phyloP scores from a whole-genome alignment of 2,888 invertebrate species.

The Nymphalis urticae region DNA sequence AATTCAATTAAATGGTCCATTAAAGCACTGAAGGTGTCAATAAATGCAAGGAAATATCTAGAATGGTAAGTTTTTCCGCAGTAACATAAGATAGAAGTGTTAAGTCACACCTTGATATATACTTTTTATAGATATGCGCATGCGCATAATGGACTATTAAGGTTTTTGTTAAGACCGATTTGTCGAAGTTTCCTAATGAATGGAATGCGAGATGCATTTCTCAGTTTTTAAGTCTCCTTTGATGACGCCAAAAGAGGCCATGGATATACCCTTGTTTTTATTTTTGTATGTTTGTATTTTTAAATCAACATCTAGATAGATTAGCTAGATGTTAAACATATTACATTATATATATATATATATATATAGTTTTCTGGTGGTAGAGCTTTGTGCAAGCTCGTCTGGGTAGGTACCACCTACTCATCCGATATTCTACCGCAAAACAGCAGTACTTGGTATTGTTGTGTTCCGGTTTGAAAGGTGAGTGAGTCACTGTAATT shows the following conservation, averaged over 20 bases:
- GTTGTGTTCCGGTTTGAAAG: no score
- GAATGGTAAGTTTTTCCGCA: not conserved
- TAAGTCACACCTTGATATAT: constrained; percentile 1
- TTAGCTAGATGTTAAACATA: no score
- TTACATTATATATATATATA: no score
- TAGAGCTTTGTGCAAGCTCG: no score
- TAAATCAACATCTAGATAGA: no score
- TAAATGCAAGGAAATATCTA: constrained; percentile 9
- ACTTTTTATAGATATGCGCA: not conserved
- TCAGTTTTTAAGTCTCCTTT: not conserved
- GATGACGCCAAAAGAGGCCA: not conserved
- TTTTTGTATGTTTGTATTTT: no score
- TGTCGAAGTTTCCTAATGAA: constrained; percentile 4
- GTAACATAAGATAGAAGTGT: not conserved
- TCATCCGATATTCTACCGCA: no score
- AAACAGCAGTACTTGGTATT: no score
- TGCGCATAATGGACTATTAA: constrained; percentile 7
- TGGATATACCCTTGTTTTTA: no score
- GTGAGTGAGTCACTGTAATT: no score
- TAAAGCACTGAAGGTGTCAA: constrained; percentile 5
- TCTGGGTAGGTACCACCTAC: no score
- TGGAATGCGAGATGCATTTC: not conserved
- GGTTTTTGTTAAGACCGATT: constrained; percentile 8
- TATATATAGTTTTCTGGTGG: no score
- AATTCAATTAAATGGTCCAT: constrained; percentile 5